Conservation (phyloP, 2,113 vertebrate species). For the Bettongia penicillata region DNA sequence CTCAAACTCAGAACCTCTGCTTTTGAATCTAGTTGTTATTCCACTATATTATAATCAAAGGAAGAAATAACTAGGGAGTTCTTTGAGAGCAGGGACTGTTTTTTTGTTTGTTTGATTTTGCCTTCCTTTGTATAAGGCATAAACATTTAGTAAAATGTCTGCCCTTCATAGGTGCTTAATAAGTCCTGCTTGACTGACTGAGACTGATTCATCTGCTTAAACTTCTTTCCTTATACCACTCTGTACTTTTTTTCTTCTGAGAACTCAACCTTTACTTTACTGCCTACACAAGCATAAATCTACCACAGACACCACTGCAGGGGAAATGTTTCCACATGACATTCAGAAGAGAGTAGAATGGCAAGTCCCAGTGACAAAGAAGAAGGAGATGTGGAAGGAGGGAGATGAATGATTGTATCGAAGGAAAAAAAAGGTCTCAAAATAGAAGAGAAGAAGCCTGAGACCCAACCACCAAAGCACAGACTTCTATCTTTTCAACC, state of each 20-base stretch:
- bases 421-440: not conserved
- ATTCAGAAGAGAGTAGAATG: not conserved
- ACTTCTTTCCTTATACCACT: not conserved
- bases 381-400: not conserved
- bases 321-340: not conserved
- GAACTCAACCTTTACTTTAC: not conserved
- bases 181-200: not conserved
- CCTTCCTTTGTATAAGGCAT: not conserved
- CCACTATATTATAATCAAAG: not conserved
- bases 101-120: not conserved
- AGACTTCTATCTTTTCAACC: not conserved
- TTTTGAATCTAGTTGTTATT: not conserved
- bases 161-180: not conserved
- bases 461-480: not conserved
- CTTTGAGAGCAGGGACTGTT: not conserved
- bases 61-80: not conserved
- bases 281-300: not conserved
- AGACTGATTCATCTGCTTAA: not conserved
- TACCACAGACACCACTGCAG: not conserved
- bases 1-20: not conserved
- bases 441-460: not conserved
- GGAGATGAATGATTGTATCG: not conserved
- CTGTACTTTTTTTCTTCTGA: not conserved
- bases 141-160: not conserved
- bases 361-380: not conserved